Percentiles rank a stretch among this genome's conserved stretches.
These are phyloP conservation scores for Tortricodes alternella DNA, from an alignment of 2,888 invertebrate genomes.

Conservation along the genomic window DNA sequence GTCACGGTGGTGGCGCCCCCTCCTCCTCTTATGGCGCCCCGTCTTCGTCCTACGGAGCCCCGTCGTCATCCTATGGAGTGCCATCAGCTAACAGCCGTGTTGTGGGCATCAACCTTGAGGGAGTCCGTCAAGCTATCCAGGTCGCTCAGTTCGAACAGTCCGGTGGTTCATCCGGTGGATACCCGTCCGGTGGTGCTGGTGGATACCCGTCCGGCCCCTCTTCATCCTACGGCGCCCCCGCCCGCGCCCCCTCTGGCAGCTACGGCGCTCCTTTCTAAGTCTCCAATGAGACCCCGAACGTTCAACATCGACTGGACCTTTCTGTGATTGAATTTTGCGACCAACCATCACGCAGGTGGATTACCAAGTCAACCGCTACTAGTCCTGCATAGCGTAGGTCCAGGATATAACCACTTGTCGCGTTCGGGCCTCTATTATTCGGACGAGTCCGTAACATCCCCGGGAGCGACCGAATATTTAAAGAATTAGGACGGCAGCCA, in stretches of 20 bases:
- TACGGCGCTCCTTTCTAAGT: slow-evolving; percentile 86
- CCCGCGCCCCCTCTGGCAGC: slow-evolving; percentile 84
- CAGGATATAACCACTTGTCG: slow-evolving; percentile 31
- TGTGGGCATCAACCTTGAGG: slow-evolving; percentile 92
- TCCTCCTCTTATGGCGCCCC: slow-evolving; percentile 84
- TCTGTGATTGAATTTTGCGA: slow-evolving; percentile 11
- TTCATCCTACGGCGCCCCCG: slow-evolving; percentile 82
- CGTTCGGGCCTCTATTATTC: slow-evolving; percentile 62
- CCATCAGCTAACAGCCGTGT: slow-evolving; percentile 85
- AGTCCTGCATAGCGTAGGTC: slow-evolving; percentile 19
- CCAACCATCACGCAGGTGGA: slow-evolving; percentile 1
- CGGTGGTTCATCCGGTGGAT: slow-evolving; percentile 62
- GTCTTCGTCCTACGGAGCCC: slow-evolving; percentile 85
- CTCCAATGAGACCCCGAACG: slow-evolving; percentile 43
- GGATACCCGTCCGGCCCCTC: slow-evolving; percentile 80
- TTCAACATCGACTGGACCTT: slow-evolving; percentile 24
- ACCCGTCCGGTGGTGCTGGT: slow-evolving; percentile 66
- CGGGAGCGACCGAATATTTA: slow-evolving; percentile 63
- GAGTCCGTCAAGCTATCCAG: slow-evolving; percentile 93
- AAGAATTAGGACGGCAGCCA: slow-evolving; percentile 60
- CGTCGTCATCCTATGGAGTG: slow-evolving; percentile 81
- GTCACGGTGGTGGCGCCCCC: slow-evolving; percentile 77
- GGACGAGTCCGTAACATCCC: slow-evolving; percentile 53
- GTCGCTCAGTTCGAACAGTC: slow-evolving; percentile 92
- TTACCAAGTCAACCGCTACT: slow-evolving; percentile 9